Conservation (phyloP, 1,140 invertebrate species). For the Cherax destructor region DNA sequence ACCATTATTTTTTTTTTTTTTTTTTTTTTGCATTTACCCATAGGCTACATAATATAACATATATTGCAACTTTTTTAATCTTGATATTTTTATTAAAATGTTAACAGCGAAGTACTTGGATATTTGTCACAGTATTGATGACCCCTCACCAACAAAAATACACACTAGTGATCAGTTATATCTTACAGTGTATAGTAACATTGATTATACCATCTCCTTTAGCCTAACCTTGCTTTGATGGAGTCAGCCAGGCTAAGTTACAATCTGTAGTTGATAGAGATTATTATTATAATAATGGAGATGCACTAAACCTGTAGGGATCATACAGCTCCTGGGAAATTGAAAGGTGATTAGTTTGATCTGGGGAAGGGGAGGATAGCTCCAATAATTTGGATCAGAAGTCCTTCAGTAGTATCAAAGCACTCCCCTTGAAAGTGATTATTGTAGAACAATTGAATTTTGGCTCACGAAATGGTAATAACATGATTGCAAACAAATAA, state of each 20-base stretch:
- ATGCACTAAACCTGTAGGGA: too few species aligned
- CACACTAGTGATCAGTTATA: neutral
- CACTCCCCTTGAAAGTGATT: too few species aligned
- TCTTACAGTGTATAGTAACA: neutral
- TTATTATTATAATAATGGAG: too few species aligned
- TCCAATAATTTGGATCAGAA: too few species aligned
- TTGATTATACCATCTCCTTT: neutral
- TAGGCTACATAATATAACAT: neutral
- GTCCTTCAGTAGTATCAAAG: too few species aligned
- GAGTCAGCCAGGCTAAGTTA: too few species aligned
- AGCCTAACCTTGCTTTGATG: neutral
- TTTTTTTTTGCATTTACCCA: neutral
- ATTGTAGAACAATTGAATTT: too few species aligned
- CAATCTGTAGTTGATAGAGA: neutral
- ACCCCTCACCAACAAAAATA: neutral
- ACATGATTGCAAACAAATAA: too few species aligned
- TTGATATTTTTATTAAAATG: neutral
- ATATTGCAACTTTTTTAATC: neutral
- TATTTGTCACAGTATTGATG: slow-evolving; percentile 8
- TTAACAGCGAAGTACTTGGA: slow-evolving; percentile 1
- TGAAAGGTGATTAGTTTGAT: neutral
- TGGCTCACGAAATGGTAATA: too few species aligned
- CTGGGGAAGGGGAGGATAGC: neutral
- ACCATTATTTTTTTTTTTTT: too few species aligned
- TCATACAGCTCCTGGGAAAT: too few species aligned